These are phyloP conservation scores for Andrena bucephala DNA, from an alignment of 2,888 invertebrate genomes.

Conservation along the genomic window DNA sequence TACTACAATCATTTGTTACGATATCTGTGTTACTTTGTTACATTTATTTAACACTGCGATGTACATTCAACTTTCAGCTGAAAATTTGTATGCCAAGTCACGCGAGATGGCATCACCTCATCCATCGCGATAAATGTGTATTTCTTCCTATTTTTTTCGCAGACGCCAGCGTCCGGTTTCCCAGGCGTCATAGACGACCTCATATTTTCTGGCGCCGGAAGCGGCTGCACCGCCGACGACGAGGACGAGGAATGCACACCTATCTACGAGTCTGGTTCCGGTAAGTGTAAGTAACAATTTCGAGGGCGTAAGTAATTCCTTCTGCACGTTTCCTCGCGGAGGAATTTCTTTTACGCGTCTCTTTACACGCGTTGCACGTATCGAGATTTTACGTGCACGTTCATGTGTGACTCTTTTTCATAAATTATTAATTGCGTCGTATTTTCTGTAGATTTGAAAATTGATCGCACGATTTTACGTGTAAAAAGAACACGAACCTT, in stretches of 20 bases:
- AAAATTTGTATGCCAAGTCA: slow-evolving; percentile 2
- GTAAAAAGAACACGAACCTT: no score
- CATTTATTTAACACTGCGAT: no score
- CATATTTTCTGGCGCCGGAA: slow-evolving; percentile 96
- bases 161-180: slow-evolving; percentile 95
- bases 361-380: slow-evolving; percentile 15
- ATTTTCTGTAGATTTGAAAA: background rate
- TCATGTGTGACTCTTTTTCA: background rate
- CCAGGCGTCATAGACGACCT: slow-evolving; percentile 93
- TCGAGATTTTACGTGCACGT: slow-evolving; percentile 32
- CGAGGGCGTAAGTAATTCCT: slow-evolving; percentile 66
- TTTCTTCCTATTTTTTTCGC: slow-evolving; percentile 60
- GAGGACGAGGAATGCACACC: slow-evolving; percentile 96
- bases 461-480: no score
- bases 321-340: slow-evolving; percentile 49
- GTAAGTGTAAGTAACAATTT: slow-evolving; percentile 83
- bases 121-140: slow-evolving; percentile 8
- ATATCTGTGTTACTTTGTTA: background rate
- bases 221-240: slow-evolving; percentile 95
- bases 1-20: no score
- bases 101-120: background rate
- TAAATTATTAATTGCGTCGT: slow-evolving; percentile 10
- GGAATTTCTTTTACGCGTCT: slow-evolving; percentile 41
- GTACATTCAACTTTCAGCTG: no score
- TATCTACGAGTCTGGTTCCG: slow-evolving; percentile 92